Conservation (phyloP, 2,113 vertebrate species). For the Entomyzon cyanotis region DNA sequence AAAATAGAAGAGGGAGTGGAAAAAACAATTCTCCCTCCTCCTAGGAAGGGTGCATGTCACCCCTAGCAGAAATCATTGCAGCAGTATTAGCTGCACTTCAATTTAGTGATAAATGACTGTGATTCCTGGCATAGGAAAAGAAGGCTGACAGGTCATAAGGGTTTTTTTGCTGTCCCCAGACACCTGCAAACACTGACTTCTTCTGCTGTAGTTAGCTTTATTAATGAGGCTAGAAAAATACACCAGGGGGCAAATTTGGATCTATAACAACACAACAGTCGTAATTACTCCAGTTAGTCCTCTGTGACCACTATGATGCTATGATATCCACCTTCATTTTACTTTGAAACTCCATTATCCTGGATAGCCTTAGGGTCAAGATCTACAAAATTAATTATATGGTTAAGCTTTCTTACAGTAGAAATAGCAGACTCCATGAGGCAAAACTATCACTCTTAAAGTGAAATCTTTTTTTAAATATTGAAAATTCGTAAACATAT, state of each 20-base stretch:
- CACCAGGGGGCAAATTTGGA: accelerated
- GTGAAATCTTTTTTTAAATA: neutral
- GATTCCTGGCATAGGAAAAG: neutral
- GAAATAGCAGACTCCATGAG: neutral
- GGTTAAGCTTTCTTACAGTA: neutral
- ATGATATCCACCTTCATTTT: neutral
- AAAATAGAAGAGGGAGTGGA: neutral
- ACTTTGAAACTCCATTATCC: neutral
- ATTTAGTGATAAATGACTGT: neutral
- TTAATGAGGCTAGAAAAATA: neutral
- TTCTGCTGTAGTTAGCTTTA: neutral
- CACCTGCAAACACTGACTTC: neutral
- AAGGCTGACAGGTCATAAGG: neutral
- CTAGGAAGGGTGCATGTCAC: neutral
- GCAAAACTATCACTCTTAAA: neutral
- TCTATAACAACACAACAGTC: neutral
- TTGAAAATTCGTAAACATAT: neutral
- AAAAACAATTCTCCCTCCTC: neutral
- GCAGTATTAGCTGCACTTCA: neutral
- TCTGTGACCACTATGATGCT: neutral
- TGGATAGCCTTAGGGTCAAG: neutral
- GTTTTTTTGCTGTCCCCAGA: neutral
- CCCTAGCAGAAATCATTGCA: neutral
- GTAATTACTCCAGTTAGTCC: neutral
- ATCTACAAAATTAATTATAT: neutral